These are phyloP conservation scores for Charina bottae DNA, from an alignment of 2,113 vertebrate genomes.

Conservation along the genomic window DNA sequence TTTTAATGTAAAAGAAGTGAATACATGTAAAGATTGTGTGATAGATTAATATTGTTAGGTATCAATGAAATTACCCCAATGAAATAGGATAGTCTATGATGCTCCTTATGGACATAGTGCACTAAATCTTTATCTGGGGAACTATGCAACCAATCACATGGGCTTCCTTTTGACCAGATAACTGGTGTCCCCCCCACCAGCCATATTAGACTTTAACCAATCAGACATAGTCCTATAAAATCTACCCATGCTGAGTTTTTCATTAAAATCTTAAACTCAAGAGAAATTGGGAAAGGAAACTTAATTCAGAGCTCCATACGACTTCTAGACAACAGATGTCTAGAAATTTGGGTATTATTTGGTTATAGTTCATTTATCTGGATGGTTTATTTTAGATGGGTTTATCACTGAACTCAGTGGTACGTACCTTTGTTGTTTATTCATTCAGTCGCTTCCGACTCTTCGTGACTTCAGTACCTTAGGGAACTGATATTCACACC, in stretches of 20 bases:
- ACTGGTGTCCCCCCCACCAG: background rate
- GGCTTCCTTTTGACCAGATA: background rate
- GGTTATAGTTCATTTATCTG: background rate
- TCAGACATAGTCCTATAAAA: background rate
- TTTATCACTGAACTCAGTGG: no score
- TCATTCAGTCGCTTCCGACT: no score
- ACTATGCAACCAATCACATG: background rate
- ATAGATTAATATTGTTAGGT: background rate
- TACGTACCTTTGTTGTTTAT: no score
- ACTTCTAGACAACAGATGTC: background rate
- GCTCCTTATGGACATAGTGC: background rate
- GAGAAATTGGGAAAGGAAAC: slow-evolving; percentile 8
- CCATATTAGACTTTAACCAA: background rate
- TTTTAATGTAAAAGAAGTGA: background rate
- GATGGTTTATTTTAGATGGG: background rate
- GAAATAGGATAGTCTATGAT: background rate
- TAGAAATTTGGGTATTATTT: background rate
- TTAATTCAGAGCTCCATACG: background rate
- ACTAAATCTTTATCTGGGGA: background rate
- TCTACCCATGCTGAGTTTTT: background rate
- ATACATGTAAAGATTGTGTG: background rate
- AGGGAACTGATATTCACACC: no score
- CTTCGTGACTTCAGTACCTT: no score
- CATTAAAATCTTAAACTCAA: background rate
- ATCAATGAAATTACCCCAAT: background rate